Base-by-base conservation (phyloP, 2,888 invertebrate species). In the Lamproptera curius region DNA sequence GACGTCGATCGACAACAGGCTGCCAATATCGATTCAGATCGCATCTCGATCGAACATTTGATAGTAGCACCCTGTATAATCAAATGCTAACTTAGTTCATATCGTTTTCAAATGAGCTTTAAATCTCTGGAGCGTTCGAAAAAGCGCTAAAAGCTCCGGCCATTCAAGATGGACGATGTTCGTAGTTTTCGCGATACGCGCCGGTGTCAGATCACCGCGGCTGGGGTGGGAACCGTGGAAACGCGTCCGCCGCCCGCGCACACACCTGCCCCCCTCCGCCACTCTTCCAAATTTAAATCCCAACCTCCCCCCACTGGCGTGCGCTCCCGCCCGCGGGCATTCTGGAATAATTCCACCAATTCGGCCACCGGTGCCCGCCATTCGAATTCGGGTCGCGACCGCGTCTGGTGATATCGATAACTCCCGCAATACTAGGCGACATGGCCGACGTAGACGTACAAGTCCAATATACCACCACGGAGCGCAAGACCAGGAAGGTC, bases 381-480 rank as follows among this genome's bases (percentile, higher is more conserved):
- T 88, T 88, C 87, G 86, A 84, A 86, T 78, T 83, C 88, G 82
- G 88, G 85, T 86, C 88, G 88, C 77, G 88, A 83, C 75, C 83
- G 87, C 83, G 86, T 81, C 81, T 77, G 71, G 84, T 80, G 81
- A 81, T 83, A 85, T 78, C 67, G 76, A 58, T 61, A 61, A 57
- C 57, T 67, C 58, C 62, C 65, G n/a, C 62, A 60, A 62, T 51
- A 63, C 65, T 54, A 55, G 66, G 63, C 68, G 65, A 74, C 87
- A 96, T 96, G 96, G 96, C 95, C 81, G 96, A 96, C 91, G 95
- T 96, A 72, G 96, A 96, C 86, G 92, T 94, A 61, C 93, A 94
- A 90, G 93, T 94, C 90, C 93, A 94, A 84, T 93, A 91, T 80
- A 93, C 94, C 76, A 92, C 94, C 76, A 94, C 95, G 71, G 94